These are phyloP conservation scores for Stomatorhinus walkeri DNA, from an alignment of 2,797 vertebrate species.

Conservation along the genomic window DNA sequence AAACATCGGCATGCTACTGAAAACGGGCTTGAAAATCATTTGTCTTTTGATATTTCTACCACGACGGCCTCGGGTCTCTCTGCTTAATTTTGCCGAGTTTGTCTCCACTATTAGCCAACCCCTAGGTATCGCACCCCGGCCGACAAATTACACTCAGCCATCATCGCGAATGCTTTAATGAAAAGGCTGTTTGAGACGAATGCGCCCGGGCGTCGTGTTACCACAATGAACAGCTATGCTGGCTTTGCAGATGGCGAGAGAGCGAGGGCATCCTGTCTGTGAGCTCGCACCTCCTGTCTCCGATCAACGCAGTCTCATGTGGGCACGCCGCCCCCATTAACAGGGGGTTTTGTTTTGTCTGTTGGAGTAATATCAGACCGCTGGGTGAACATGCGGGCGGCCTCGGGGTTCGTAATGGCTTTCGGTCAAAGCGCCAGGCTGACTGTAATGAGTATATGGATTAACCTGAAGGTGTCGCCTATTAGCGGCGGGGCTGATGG, in stretches of 20 bases:
- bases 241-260: background rate
- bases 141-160: background rate
- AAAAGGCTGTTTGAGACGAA: background rate
- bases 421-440: conserved; percentile 42
- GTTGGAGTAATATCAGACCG: background rate
- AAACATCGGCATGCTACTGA: background rate
- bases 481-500: conserved; percentile 57
- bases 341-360: background rate
- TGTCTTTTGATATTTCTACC: background rate
- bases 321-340: background rate
- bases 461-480: conserved; percentile 50
- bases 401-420: conserved; percentile 36
- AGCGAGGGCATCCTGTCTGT: background rate
- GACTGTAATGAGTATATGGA: conserved; percentile 51
- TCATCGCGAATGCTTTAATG: background rate
- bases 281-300: background rate
- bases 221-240: background rate
- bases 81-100: background rate
- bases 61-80: background rate
- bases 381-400: background rate
- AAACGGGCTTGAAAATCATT: background rate
- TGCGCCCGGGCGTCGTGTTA: background rate
- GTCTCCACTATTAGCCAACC: background rate
- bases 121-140: background rate
- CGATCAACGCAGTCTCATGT: background rate